Conservation (phyloP, 2,113 vertebrate genomes). For the Picathartes gymnocephalus region DNA sequence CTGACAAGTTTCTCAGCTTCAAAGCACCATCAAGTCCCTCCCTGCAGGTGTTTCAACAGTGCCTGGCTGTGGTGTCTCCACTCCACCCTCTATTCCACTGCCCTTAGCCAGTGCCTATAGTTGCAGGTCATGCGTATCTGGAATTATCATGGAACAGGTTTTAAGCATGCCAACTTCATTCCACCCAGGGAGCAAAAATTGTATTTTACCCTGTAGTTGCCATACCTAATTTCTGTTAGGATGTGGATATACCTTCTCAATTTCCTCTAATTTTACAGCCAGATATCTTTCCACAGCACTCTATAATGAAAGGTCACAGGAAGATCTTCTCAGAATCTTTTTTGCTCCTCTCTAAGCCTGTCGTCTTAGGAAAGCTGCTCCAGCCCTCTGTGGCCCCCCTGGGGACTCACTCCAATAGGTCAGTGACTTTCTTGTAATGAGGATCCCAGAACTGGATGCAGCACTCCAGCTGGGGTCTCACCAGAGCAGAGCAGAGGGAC, state of each 20-base stretch:
- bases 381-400: neutral
- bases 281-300: neutral
- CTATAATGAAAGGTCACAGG: neutral
- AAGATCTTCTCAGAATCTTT: neutral
- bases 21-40: accelerated
- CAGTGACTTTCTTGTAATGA: neutral
- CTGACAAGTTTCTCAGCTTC: neutral
- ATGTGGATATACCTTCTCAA: neutral
- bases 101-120: neutral
- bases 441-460: neutral
- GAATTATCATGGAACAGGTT: neutral
- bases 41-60: neutral
- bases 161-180: neutral
- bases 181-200: accelerated
- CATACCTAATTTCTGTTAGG: neutral
- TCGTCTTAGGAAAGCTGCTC: neutral
- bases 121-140: accelerated
- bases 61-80: accelerated
- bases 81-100: neutral
- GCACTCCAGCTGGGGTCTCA: neutral
- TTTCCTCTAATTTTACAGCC: neutral
- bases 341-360: neutral
- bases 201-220: neutral
- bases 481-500: accelerated
- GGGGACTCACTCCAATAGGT: neutral